Base-by-base conservation (phyloP, 2,113 vertebrate genomes). In the Embiotoca jacksoni region DNA sequence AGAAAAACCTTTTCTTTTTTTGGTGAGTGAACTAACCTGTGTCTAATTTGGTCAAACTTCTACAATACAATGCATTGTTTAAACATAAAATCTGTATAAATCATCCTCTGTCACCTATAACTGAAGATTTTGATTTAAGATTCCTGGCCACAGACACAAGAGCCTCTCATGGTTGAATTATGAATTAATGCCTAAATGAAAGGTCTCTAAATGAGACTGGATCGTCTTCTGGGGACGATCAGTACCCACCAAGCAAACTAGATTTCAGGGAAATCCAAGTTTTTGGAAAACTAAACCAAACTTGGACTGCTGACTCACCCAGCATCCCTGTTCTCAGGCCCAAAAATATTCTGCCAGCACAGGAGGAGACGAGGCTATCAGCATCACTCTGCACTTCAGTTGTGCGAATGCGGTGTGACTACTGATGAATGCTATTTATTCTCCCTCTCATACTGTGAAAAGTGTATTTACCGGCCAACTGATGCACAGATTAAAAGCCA, bases 401-500 rank as follows among this genome's bases (percentile, higher is more conserved):
- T 41, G 47, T 41, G 72, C 47, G 70, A 67, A 72, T 69, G 68
- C 7, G 49, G 44, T 37, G 23, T 6, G 41, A 55, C 60, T 57
- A 7, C 62, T 41, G 57, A 54, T 81, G 68, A 71, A 54, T 70
- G 57, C 41, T 50, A 37, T 75, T 78, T 66, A 86, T 78, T 63
- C 57, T 84, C 47, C 70, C 49, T 62, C 59, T 73, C 61, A 64
- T 16, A 75, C 46, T 72, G 69, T 55, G 72, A 69, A 68, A 83
- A 82, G 69, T 60, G 73, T 84, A 58, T 87, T 90, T 75, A 82
- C 73, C 55, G 9, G 31, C 57, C 59, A 71, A 86, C 81, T 85
- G 85, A 92, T 87, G 78, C 82, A 66, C 79, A 85, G 84, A 93
- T 92, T 86, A 89, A 89, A 88, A 88, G 84, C 86, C 82, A 88